Base-by-base conservation (phyloP, 1,140 invertebrate genomes). In the Condylostylus longicornis region DNA sequence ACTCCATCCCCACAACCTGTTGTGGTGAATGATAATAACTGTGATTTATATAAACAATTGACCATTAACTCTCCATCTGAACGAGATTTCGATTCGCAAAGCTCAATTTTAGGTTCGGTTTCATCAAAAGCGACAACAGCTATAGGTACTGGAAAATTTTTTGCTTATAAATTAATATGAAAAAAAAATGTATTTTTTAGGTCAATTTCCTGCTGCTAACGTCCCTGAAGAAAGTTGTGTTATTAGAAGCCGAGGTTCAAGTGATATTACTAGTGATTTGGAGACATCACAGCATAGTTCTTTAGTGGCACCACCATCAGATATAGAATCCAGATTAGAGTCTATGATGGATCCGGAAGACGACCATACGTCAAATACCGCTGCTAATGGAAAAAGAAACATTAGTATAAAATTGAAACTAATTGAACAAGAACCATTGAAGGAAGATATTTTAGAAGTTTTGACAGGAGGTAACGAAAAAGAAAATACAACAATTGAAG, bases 41-140 rank as follows among this genome's bases (percentile, higher is more conserved):
- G 65, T 59, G 64, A 67, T 34, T 42, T 67, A 18, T 67, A 66
- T 47, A 61, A 61, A 43, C 17, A 50, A 53, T 33, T 54, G 51
- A 21, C 52, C 50, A 0, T 48, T 54, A 5, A 45, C 49, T 8
- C 44, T 51, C 18, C 14, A 12, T 55, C 53, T 1, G 57, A 60
- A 17, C 51, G 51, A 41, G 57, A 60, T 29, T 60, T 60, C 8
- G 57, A 59, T 35, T 60, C 57, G 6, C 57, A 60, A 33, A 60
- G 57, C 4, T 60, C 57, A 21, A 51, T 60, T 30, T 40, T 60
- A 42, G 57, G 57, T 39, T 60, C 57, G 46, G 51, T 60, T 30
- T 60, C 54, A 1, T 60, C 57, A 1, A 60, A 59, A 41, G 54
- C 56, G 53, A 7, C 46, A 50, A 20, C 40, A 47, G 12, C 19